phyloP scores from a whole-genome alignment of 2,797 vertebrate genomes.

The Crypturellus tataupa region DNA sequence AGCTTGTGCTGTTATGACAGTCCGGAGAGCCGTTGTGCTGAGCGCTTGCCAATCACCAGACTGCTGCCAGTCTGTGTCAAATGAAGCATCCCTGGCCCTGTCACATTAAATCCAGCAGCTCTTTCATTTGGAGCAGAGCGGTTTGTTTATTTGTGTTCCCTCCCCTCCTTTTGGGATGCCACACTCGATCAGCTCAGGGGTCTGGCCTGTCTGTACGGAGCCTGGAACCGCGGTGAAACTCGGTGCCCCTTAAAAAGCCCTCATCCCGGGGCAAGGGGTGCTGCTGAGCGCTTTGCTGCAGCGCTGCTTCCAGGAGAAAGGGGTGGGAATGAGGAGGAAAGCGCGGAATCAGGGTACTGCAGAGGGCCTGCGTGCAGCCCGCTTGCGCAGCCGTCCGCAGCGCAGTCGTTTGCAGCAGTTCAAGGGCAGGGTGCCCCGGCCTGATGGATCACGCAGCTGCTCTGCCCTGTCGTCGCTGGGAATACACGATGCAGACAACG shows the following conservation, averaged over 20 bases:
- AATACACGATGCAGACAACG: rapidly evolving
- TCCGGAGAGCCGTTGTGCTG: slow-evolving; percentile 38
- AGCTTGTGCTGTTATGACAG: slow-evolving; percentile 66
- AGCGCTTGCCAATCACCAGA: slow-evolving; percentile 72
- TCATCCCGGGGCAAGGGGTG: rapidly evolving
- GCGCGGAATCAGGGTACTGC: not conserved
- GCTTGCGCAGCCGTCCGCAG: not conserved
- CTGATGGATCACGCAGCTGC: rapidly evolving
- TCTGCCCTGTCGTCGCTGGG: not conserved
- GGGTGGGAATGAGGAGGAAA: not conserved
- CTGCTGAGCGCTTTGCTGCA: not conserved
- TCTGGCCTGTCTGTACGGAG: not conserved
- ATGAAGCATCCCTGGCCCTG: slow-evolving; percentile 75
- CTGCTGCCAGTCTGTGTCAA: slow-evolving; percentile 77
- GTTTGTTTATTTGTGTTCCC: slow-evolving; percentile 58
- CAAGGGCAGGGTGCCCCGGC: not conserved
- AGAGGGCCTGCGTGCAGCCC: rapidly evolving
- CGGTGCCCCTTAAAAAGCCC: not conserved
- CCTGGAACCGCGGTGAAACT: not conserved
- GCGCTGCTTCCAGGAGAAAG: not conserved
- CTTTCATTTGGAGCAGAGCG: slow-evolving; percentile 55
- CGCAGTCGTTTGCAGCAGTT: not conserved
- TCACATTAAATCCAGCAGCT: slow-evolving; percentile 75
- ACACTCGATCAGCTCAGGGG: slow-evolving; percentile 12
- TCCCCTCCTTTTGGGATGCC: slow-evolving; percentile 45